Conservation (phyloP, 2,888 invertebrate species). For the Agrenia bidenticulata region DNA sequence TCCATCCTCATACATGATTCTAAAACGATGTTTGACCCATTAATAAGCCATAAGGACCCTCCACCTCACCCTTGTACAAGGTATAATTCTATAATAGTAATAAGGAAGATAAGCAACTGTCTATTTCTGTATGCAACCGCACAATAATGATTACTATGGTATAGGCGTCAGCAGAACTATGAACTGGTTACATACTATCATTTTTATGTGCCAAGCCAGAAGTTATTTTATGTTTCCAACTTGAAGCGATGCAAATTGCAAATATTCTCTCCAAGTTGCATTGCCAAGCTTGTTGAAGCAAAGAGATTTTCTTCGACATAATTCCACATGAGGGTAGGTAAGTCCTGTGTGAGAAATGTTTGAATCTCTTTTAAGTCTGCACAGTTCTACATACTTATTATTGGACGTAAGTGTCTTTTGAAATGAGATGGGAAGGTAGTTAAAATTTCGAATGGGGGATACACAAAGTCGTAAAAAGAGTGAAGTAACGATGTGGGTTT, state of each 20-base stretch:
- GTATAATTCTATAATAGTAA: neutral
- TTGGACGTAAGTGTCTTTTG: neutral
- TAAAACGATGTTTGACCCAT: conserved; percentile 8
- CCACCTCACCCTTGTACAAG: neutral
- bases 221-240: conserved; percentile 10
- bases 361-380: no score
- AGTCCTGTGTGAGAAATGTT: no score
- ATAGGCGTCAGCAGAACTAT: no score
- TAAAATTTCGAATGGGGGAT: conserved; percentile 17
- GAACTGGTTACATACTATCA: conserved; percentile 17
- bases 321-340: no score
- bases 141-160: no score
- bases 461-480: conserved; percentile 41
- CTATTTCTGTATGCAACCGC: neutral
- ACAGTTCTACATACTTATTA: no score
- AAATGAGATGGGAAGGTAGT: conserved; percentile 12
- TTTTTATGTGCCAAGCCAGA: conserved; percentile 19
- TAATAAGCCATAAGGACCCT: neutral
- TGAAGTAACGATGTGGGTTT: conserved; percentile 40
- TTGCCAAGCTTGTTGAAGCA: neutral
- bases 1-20: conserved; percentile 1
- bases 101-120: neutral
- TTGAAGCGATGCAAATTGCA: conserved; percentile 5
- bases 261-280: neutral
- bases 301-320: neutral